Evolutionary conservation across 1,140 invertebrate species (phyloP), one percentile per base, ranked within the genome.

Genomic region (Panonychus citri): DNA sequence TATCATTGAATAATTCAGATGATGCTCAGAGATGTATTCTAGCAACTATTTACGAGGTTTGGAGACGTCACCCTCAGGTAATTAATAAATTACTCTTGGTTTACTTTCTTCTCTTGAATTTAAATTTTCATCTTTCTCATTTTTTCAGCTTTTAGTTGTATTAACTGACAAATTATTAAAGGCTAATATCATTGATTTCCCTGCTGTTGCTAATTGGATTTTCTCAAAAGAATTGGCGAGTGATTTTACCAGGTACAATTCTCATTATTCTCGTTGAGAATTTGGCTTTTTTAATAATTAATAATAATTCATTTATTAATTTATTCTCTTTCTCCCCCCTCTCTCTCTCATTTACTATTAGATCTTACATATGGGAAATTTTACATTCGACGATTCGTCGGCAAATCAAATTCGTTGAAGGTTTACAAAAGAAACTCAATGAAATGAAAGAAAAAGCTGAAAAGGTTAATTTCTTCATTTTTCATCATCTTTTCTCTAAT

Each of bases 201-300:
- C 87, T 57, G 83, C 90, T 12, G 89, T 99, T 13, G 90, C 90
- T 27, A 95, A 91, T 63, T 99, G 93, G 94, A 81, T 99, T 55
- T 99, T 99, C 72, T 93, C 88, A 3, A 85, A 87, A 71, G 88
- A 95, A 67, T 96, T 97, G 88, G 77, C 76, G 25, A 69, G 76
- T 10, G 86, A 93, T 68, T 95, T 96, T 68, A 93, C 88, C 8
- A 89, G 87, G 79, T 81, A 68, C 66, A n/a, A n/a, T n/a, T n/a
- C n/a, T n/a, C n/a, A n/a, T n/a, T n/a, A n/a, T n/a, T n/a, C n/a
- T n/a, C n/a, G n/a, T n/a, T n/a, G n/a, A n/a, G n/a, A n/a, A n/a
- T n/a, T n/a, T n/a, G n/a, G n/a, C n/a, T n/a, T n/a, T n/a, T n/a
- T n/a, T n/a, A n/a, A n/a, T n/a, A n/a, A n/a, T n/a, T n/a, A n/a